These are phyloP conservation scores for Brachionus rubens DNA, from an alignment of 1,140 invertebrate species.

Conservation along the genomic window DNA sequence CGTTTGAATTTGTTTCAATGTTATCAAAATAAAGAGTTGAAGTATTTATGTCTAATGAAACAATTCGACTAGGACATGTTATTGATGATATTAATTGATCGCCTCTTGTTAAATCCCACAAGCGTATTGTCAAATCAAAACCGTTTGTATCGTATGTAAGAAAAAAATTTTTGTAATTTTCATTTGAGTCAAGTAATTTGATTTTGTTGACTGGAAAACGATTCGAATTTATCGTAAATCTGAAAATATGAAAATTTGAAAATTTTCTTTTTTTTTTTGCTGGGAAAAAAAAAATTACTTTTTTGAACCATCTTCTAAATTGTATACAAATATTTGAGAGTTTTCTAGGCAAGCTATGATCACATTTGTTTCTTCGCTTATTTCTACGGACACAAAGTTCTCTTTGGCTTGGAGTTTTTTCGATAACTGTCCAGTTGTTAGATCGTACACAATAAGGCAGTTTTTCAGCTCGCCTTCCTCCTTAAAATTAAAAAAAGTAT, in stretches of 20 bases:
- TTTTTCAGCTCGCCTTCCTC: constrained; percentile 73
- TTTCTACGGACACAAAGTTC: constrained; percentile 74
- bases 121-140: constrained; percentile 69
- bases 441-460: constrained; percentile 83
- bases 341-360: constrained; percentile 79
- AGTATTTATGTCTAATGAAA: background rate
- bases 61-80: constrained; percentile 18
- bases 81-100: constrained; percentile 29
- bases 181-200: constrained; percentile 3
- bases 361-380: constrained; percentile 73
- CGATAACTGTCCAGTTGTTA: constrained; percentile 84
- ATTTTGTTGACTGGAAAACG: constrained; percentile 33
- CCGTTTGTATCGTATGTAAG: constrained; percentile 70
- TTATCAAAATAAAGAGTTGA: background rate
- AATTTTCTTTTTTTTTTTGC: background rate
- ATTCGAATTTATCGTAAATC: constrained; percentile 15
- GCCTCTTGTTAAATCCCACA: constrained; percentile 76
- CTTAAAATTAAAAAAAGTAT: background rate
- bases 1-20: background rate
- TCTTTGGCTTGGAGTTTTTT: constrained; percentile 82
- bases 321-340: constrained; percentile 77
- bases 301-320: constrained; percentile 72
- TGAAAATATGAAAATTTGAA: background rate
- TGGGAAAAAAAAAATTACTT: constrained; percentile 51
- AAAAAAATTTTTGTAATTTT: constrained; percentile 46